Evolutionary conservation across 2,797 vertebrate genomes (phyloP).

Genomic region (Microhierax caerulescens): DNA sequence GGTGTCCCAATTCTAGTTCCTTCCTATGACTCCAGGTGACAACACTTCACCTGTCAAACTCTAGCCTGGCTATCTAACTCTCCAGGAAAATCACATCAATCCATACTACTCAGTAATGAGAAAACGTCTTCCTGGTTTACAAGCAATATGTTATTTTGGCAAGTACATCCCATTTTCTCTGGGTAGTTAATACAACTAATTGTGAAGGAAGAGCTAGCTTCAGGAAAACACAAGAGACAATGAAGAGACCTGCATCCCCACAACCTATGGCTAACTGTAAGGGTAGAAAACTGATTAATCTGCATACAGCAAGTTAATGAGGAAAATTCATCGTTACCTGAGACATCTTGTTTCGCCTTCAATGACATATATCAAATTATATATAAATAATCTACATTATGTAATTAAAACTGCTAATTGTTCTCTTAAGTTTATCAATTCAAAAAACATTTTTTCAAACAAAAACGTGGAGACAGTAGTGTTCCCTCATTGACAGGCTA

Average conservation of each 20-base stretch:
- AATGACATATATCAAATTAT: neutral
- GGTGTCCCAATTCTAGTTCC: neutral
- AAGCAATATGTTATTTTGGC: neutral
- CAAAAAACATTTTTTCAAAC: neutral
- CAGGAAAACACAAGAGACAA: neutral
- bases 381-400: neutral
- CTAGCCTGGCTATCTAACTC: neutral
- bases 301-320: neutral
- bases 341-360: neutral
- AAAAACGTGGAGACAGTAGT: neutral
- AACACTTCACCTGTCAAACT: neutral
- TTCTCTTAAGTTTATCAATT: neutral
- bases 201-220: neutral
- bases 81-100: neutral
- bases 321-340: neutral
- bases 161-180: neutral
- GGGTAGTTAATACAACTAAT: neutral
- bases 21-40: neutral
- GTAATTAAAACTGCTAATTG: constrained; percentile 35
- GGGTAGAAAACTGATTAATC: neutral
- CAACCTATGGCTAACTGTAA: neutral
- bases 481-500: neutral
- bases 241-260: neutral
- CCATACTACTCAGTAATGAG: neutral
- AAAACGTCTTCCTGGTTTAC: neutral